Evolutionary conservation across 1,140 invertebrate species (phyloP), one percentile per base, ranked within the genome.

Genomic region (Plutomurus gul): DNA sequence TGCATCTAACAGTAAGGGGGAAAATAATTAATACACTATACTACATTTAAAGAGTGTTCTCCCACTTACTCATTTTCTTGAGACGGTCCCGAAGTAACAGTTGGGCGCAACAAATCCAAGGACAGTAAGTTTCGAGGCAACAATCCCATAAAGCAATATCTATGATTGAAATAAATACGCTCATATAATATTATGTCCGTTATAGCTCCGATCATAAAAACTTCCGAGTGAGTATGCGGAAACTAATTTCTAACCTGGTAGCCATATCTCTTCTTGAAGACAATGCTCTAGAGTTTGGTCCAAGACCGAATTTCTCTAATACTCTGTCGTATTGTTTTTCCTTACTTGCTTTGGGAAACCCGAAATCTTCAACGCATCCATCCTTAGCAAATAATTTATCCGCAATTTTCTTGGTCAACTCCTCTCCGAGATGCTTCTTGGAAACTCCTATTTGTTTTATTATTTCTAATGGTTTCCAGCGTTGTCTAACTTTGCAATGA

Each of bases 391-490:
- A 8, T 16, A 82, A 46, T 22, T 75, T 71, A 1, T 70, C 47
- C 3, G 77, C 49, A 36, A 83, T 74, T 56, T 78, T 80, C 13
- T 78, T 40, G n/a, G 81, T 71, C 13, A 85, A 39, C 16, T 65
- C 73, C 47, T 83, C 77, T 16, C 84, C 83, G 37, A 75, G 76
- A 65, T 83, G 81, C 10, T 75, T 78, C 2, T 78, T 75, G 8
- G 92, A 93, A 47, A 94, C 88, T 1, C 93, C 93, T 78, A 94
- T 89, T 51, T 92, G 89, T 16, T 91, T 88, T 18, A 94, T 88
- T 1, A 94, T 90, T 71, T 90, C 88, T 87, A 90, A 90, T 4
- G 92, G 91, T 81, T 92, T 90, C 93, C 93, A 95, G n/a, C 91
- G 89, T 71, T 91, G 88, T 77, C 93, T 90, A 3, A 91, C 91